Evolutionary conservation across 2,797 vertebrate genomes (phyloP).

Genomic region (Anabacerthia variegaticeps): DNA sequence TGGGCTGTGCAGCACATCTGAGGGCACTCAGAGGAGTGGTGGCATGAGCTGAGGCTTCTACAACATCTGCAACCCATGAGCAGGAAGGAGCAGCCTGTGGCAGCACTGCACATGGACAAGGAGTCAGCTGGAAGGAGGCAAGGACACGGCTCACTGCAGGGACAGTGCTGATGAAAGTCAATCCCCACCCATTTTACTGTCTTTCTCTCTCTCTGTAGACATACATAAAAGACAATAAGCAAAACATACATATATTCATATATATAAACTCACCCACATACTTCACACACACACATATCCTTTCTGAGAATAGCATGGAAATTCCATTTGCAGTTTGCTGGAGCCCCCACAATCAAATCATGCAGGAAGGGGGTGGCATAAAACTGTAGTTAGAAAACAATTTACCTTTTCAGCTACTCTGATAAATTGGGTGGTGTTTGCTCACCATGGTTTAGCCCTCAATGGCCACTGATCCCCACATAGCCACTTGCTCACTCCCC

Average conservation of each 20-base stretch:
- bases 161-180: not conserved
- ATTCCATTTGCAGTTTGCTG: not conserved
- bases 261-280: not conserved
- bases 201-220: not conserved
- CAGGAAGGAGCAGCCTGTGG: not conserved
- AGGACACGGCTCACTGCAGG: not conserved
- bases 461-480: not conserved
- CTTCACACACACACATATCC: not conserved
- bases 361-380: fast-evolving
- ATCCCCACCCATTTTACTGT: not conserved
- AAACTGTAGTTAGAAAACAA: not conserved
- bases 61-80: not conserved
- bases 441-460: not conserved
- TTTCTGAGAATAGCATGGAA: not conserved
- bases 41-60: not conserved
- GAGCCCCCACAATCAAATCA: not conserved
- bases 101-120: fast-evolving
- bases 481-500: not conserved
- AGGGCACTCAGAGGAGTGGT: fast-evolving
- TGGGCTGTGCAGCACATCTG: fast-evolving
- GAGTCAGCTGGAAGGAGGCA: not conserved
- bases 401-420: not conserved
- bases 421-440: not conserved
- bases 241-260: not conserved
- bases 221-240: not conserved